Evolutionary conservation across 1,140 invertebrate genomes (phyloP).

Genomic region (Steinernema feltiae): DNA sequence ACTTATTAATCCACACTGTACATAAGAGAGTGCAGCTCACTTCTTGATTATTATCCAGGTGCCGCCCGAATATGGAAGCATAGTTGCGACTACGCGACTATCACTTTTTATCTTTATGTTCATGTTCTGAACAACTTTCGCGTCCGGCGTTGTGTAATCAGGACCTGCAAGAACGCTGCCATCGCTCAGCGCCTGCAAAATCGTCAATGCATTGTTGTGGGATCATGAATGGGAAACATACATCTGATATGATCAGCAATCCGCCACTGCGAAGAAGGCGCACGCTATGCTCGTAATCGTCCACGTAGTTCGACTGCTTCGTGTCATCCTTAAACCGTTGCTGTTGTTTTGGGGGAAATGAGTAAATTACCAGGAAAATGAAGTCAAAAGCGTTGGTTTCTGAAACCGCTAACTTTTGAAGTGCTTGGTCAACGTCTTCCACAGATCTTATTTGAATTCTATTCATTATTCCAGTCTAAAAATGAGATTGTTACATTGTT

Average conservation of each 20-base stretch:
- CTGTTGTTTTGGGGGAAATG: neutral
- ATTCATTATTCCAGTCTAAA: slow-evolving; percentile 34
- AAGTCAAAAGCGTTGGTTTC: slow-evolving; percentile 44
- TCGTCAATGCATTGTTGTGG: neutral
- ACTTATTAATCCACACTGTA: neutral
- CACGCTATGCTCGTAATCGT: slow-evolving; percentile 38
- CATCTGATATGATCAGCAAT: slow-evolving; percentile 26
- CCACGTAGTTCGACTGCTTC: slow-evolving; percentile 35
- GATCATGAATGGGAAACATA: slow-evolving; percentile 2
- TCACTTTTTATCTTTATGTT: slow-evolving; percentile 41
- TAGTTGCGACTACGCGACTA: slow-evolving; percentile 31
- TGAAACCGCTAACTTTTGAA: slow-evolving; percentile 29
- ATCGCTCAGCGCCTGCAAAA: slow-evolving; percentile 32
- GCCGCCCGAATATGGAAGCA: slow-evolving; percentile 36
- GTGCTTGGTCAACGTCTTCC: slow-evolving; percentile 34
- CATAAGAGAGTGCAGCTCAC: slow-evolving; percentile 18
- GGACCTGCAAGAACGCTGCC: slow-evolving; percentile 33
- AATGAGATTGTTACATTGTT: slow-evolving; percentile 15
- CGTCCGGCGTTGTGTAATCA: slow-evolving; percentile 30
- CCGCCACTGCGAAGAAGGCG: slow-evolving; percentile 34
- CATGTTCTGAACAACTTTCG: slow-evolving; percentile 35
- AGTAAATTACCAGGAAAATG: slow-evolving; percentile 29
- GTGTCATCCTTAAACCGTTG: slow-evolving; percentile 29
- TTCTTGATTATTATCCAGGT: slow-evolving; percentile 41
- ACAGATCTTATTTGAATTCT: slow-evolving; percentile 40